A percentile compares a stretch with the other conserved stretches of the same genome.
Evolutionary conservation across 2,888 invertebrate genomes (phyloP).

Genomic region (Macrophya annulata): DNA sequence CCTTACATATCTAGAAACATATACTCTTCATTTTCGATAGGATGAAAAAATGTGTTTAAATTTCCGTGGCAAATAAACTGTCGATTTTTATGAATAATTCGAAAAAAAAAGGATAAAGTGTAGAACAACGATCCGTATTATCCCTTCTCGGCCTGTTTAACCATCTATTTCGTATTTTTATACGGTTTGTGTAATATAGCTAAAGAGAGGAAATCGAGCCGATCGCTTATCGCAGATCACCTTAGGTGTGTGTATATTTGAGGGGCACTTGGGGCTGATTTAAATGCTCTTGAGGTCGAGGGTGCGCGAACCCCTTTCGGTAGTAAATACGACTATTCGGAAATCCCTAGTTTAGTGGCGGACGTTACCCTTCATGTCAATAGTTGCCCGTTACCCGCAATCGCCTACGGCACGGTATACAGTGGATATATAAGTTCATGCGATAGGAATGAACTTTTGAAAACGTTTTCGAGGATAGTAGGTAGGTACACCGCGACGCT

Average conservation of each 20-base stretch:
- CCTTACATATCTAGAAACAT: not conserved
- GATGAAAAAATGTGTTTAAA: too few relatives aligned
- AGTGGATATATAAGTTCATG: not conserved
- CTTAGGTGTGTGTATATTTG: constrained; percentile 34
- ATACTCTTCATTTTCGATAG: not conserved
- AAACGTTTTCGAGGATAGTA: constrained; percentile 19
- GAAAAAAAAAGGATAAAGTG: not conserved
- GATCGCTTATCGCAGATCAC: constrained; percentile 46
- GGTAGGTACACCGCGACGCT: constrained; percentile 14
- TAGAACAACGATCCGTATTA: not conserved
- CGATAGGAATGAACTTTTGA: constrained; percentile 36
- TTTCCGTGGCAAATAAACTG: not conserved
- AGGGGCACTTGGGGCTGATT: constrained; percentile 46
- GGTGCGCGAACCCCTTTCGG: constrained; percentile 50
- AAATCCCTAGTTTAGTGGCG: constrained; percentile 52
- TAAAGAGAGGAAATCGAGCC: constrained; percentile 24
- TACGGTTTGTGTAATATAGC: constrained; percentile 19
- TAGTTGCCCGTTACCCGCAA: constrained; percentile 49
- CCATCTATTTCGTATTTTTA: not conserved
- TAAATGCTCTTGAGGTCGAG: constrained; percentile 54
- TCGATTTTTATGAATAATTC: not conserved
- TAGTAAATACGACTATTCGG: constrained; percentile 53
- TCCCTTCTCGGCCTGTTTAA: not conserved
- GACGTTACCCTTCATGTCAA: constrained; percentile 50
- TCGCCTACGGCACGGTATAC: constrained; percentile 32